Conservation (phyloP, 2,797 vertebrate species). For the Siniperca scherzeri region DNA sequence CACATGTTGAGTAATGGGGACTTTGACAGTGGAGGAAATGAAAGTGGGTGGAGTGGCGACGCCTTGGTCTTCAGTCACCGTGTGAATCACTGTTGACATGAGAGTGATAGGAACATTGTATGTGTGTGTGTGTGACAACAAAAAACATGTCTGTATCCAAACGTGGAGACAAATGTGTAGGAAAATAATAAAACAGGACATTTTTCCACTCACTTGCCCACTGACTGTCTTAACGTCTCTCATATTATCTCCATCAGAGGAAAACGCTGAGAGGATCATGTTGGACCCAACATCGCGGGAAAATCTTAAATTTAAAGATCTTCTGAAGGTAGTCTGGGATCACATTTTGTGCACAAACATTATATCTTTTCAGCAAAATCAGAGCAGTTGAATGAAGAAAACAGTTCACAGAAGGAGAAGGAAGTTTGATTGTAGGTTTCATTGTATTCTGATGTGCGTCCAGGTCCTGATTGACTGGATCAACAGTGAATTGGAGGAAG, state of each 20-base stretch:
- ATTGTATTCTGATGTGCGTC: neutral
- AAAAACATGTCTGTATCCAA: neutral
- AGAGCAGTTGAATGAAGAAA: neutral
- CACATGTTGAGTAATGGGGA: slow-evolving; percentile 34
- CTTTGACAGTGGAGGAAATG: slow-evolving; percentile 72
- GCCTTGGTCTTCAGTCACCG: slow-evolving; percentile 32
- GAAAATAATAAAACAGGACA: neutral
- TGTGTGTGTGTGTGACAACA: slow-evolving; percentile 1
- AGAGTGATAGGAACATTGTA: slow-evolving; percentile 10
- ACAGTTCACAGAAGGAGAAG: too few species aligned
- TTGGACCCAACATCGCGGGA: slow-evolving; percentile 94
- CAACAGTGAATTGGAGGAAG: slow-evolving; percentile 95
- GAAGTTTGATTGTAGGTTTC: neutral
- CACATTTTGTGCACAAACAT: slow-evolving; percentile 15
- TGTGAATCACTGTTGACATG: slow-evolving; percentile 49
- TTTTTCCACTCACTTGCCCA: neutral
- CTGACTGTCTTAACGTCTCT: slow-evolving; percentile 1
- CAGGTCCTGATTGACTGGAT: slow-evolving; percentile 98
- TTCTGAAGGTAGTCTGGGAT: slow-evolving; percentile 89
- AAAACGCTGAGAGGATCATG: slow-evolving; percentile 97
- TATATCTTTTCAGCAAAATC: neutral
- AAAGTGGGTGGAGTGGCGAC: slow-evolving; percentile 63
- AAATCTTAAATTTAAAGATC: slow-evolving; percentile 94
- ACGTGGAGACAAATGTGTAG: neutral
- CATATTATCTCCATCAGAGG: slow-evolving; percentile 85